These are phyloP conservation scores for Gymnorhina tibicen DNA, from an alignment of 2,113 vertebrate species.

Conservation along the genomic window DNA sequence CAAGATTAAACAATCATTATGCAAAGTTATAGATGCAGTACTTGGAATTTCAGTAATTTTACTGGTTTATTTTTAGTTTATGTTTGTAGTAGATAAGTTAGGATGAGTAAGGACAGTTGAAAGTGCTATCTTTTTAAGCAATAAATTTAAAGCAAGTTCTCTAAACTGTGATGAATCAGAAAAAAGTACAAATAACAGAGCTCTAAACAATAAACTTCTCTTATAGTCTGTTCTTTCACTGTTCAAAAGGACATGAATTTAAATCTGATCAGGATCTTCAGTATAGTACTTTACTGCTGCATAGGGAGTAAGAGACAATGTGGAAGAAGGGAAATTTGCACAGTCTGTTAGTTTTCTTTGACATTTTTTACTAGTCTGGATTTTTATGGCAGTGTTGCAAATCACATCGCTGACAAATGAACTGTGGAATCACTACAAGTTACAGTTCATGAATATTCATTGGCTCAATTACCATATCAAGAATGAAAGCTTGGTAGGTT, in stretches of 20 bases:
- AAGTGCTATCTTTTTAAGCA: neutral
- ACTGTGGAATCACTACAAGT: neutral
- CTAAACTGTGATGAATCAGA: neutral
- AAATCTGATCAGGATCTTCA: neutral
- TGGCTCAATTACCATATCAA: neutral
- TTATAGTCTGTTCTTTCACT: neutral
- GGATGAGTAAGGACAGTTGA: neutral
- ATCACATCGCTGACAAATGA: neutral
- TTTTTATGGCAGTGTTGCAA: neutral
- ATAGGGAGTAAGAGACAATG: neutral
- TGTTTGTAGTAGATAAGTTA: neutral
- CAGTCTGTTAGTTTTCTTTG: neutral
- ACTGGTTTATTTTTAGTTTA: neutral
- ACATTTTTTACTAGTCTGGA: neutral
- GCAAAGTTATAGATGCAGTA: neutral
- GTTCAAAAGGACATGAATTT: neutral
- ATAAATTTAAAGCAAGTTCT: neutral
- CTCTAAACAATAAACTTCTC: neutral
- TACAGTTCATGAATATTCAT: slow-evolving; percentile 15
- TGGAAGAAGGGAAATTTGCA: neutral
- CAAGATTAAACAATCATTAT: neutral
- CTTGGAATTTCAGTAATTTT: neutral
- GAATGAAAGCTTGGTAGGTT: neutral
- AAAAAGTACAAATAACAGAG: neutral
- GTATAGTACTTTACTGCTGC: neutral